phyloP scores from a whole-genome alignment of 2,888 invertebrate genomes.

The Macaria liturata region DNA sequence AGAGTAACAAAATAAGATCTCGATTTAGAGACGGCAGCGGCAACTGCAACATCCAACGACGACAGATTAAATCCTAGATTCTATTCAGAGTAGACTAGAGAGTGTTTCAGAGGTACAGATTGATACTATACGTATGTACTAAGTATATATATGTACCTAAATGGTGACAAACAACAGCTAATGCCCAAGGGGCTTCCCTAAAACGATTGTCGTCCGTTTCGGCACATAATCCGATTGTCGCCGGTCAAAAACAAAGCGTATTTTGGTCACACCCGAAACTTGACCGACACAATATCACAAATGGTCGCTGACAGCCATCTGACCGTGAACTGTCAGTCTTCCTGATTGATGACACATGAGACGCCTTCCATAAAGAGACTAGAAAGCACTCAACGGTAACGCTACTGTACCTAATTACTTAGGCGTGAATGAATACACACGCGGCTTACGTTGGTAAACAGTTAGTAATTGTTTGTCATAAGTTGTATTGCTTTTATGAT shows the following conservation, averaged over 20 bases:
- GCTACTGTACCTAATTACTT: conserved; percentile 1
- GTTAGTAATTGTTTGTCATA: too few species aligned
- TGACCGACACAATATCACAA: conserved; percentile 39
- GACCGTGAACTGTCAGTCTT: conserved; percentile 50
- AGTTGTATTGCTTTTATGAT: too few species aligned
- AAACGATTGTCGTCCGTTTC: conserved; percentile 20
- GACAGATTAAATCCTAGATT: too few species aligned
- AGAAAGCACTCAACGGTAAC: conserved; percentile 37
- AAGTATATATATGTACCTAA: too few species aligned
- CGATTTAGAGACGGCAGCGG: too few species aligned
- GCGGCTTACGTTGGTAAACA: too few species aligned
- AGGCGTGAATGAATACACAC: neutral
- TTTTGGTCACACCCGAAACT: conserved; percentile 45
- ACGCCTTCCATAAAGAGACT: conserved; percentile 42
- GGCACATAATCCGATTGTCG: conserved; percentile 28
- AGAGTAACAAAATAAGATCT: too few species aligned
- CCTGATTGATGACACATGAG: conserved; percentile 52
- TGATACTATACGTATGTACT: too few species aligned
- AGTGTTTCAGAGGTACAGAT: too few species aligned
- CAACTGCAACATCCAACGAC: too few species aligned
- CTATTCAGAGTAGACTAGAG: too few species aligned
- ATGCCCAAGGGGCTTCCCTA: conserved; percentile 8
- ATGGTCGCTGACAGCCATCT: conserved; percentile 38
- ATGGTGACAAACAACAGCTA: too few species aligned
- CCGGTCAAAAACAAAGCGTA: conserved; percentile 36